phyloP scores from a whole-genome alignment of 2,888 invertebrate species.

The Dasypogon diadema region DNA sequence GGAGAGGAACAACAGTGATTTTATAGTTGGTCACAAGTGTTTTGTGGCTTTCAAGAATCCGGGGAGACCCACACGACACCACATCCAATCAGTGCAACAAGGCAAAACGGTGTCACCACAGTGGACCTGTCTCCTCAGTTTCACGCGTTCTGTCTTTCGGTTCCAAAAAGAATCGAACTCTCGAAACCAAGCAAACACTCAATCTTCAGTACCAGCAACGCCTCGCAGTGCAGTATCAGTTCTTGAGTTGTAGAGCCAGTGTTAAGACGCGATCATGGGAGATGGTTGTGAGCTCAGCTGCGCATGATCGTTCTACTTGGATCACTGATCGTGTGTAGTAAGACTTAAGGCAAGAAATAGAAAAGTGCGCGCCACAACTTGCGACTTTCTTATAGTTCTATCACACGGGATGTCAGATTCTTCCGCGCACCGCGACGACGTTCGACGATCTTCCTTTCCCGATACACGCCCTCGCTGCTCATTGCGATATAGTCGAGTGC shows the following conservation, averaged over 20 bases:
- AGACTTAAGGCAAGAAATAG: neutral
- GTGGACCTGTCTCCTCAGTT: conserved; percentile 21
- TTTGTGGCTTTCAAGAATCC: neutral
- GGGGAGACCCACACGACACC: neutral
- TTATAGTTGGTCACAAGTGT: neutral
- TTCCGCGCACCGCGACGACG: conserved; percentile 13
- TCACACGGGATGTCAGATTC: conserved; percentile 27
- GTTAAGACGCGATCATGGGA: conserved; percentile 32
- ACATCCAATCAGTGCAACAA: conserved; percentile 35
- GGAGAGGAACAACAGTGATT: conserved; percentile 11
- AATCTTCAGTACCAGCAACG: conserved; percentile 18
- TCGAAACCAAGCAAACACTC: neutral
- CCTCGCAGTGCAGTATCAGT: conserved; percentile 7
- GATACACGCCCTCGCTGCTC: neutral
- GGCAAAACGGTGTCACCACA: conserved; percentile 28
- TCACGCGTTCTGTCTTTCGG: conserved; percentile 10
- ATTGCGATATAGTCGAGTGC: neutral
- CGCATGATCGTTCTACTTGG: neutral
- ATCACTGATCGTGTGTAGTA: conserved; percentile 13
- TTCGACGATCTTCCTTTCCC: neutral
- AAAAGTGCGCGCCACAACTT: conserved; percentile 12
- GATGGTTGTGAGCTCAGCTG: conserved; percentile 6
- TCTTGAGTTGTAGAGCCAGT: conserved; percentile 28
- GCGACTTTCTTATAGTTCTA: neutral
- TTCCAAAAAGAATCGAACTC: neutral